Evolutionary conservation across 2,888 invertebrate genomes (phyloP).

Genomic region (Aphidius colemani): DNA sequence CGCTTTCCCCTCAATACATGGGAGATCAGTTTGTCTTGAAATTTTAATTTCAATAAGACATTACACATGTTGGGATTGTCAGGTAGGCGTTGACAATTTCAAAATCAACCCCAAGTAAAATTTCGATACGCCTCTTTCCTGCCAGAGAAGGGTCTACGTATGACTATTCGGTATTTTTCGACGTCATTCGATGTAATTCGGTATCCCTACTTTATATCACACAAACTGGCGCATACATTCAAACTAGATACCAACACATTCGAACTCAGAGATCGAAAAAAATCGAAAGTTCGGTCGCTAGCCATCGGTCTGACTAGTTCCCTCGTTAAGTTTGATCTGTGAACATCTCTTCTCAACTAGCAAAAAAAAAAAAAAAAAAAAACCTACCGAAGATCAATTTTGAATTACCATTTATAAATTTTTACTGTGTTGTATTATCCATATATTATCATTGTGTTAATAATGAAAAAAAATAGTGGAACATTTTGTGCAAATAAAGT

Average conservation of each 20-base stretch:
- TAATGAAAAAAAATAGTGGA: too few relatives aligned
- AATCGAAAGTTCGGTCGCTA: slow-evolving; percentile 36
- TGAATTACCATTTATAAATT: too few relatives aligned
- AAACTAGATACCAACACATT: neutral
- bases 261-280: slow-evolving; percentile 41
- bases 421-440: neutral
- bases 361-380: slow-evolving; percentile 3
- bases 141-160: too few relatives aligned
- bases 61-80: slow-evolving; percentile 4
- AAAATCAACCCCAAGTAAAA: slow-evolving; percentile 31
- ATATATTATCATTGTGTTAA: neutral
- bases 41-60: neutral
- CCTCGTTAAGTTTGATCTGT: slow-evolving; percentile 55
- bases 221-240: too few relatives aligned
- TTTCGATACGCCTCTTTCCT: slow-evolving; percentile 31
- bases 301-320: slow-evolving; percentile 45
- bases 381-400: too few relatives aligned
- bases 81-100: slow-evolving; percentile 31
- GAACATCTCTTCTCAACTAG: slow-evolving; percentile 39
- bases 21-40: too few relatives aligned
- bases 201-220: slow-evolving; percentile 27
- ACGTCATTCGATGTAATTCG: neutral
- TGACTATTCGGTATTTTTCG: too few relatives aligned
- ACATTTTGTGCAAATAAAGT: slow-evolving; percentile 6
- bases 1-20: too few relatives aligned